Conservation (phyloP, 2,888 invertebrate species). For the Periphyllus acericola region DNA sequence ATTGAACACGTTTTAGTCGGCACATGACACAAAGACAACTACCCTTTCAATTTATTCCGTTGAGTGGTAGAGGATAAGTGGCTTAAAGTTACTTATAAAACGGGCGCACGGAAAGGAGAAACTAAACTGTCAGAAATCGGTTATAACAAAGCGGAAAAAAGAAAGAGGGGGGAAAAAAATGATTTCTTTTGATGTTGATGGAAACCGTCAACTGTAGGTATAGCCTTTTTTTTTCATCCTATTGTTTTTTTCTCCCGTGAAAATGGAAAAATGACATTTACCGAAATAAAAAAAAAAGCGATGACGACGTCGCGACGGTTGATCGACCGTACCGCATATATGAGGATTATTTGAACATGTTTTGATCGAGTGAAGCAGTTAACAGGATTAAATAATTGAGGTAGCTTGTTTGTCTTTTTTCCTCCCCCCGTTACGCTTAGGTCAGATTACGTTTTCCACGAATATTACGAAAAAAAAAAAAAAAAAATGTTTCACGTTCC, state of each 20-base stretch:
- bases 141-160: constrained; percentile 3
- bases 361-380: background rate
- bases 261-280: background rate
- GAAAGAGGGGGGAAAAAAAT: background rate
- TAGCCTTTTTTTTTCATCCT: background rate
- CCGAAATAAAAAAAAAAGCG: background rate
- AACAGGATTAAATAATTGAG: background rate
- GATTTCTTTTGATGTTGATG: constrained; percentile 48
- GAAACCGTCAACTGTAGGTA: constrained; percentile 34
- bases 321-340: background rate
- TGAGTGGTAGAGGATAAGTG: background rate
- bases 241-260: constrained; percentile 11
- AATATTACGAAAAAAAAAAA: background rate
- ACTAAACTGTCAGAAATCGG: constrained; percentile 27
- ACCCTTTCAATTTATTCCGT: constrained; percentile 17
- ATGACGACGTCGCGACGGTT: background rate
- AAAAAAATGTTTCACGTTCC: background rate
- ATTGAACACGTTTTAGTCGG: constrained; percentile 23
- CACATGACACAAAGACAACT: constrained; percentile 14
- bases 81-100: constrained; percentile 4
- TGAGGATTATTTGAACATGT: background rate
- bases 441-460: background rate
- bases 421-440: background rate
- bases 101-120: background rate
- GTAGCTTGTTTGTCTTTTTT: background rate